phyloP scores from a whole-genome alignment of 2,888 invertebrate genomes.

The Therioaphis trifolii region DNA sequence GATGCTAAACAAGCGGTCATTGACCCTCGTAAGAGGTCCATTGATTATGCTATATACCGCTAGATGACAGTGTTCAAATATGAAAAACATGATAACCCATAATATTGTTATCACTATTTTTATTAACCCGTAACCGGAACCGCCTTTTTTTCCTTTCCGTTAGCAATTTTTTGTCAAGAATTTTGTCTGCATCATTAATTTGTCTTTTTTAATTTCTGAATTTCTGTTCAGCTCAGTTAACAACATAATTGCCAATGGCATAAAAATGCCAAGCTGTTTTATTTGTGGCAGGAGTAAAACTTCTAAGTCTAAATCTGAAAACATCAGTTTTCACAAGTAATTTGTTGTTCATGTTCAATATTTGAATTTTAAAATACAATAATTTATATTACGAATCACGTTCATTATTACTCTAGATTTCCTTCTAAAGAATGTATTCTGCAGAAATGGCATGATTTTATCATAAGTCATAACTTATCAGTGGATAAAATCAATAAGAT shows the following conservation, averaged over 20 bases:
- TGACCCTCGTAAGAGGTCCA: neutral
- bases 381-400: neutral
- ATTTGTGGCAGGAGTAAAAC: slow-evolving; percentile 1
- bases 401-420: neutral
- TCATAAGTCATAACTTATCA: neutral
- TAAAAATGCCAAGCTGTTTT: neutral
- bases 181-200: neutral
- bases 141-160: no score
- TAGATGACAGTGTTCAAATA: neutral
- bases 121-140: neutral
- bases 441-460: neutral
- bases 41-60: neutral
- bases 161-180: neutral
- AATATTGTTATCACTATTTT: neutral
- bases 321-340: slow-evolving; percentile 3
- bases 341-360: neutral
- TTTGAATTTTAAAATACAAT: neutral
- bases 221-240: neutral
- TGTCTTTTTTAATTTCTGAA: neutral
- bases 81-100: neutral
- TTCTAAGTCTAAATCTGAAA: neutral
- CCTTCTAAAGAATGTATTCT: neutral
- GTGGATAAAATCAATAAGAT: neutral
- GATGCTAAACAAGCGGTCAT: neutral
- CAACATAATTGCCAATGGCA: neutral